Evolutionary conservation across 2,797 vertebrate species (phyloP).

Genomic region (Enteromius mattozi): DNA sequence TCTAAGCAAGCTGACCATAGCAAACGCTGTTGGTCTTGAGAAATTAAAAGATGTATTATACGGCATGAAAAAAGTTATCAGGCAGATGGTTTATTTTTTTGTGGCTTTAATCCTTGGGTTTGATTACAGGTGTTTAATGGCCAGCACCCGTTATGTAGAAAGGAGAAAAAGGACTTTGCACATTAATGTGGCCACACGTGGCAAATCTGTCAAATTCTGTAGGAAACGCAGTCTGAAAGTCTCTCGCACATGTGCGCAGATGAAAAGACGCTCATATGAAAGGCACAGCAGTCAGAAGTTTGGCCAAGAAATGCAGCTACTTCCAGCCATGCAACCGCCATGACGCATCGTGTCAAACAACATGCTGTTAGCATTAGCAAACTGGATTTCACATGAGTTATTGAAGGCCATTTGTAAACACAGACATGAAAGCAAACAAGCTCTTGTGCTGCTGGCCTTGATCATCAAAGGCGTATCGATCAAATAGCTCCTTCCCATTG

Average conservation of each 20-base stretch:
- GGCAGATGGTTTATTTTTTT: not conserved
- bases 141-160: not conserved
- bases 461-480: conserved; percentile 81
- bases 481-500: conserved; percentile 61
- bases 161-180: not conserved
- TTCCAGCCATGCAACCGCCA: conserved; percentile 63
- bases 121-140: not conserved
- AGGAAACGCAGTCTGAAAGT: not conserved
- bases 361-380: conserved; percentile 73
- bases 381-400: conserved; percentile 73
- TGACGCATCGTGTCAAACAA: conserved; percentile 68
- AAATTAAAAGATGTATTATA: not conserved
- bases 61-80: not conserved
- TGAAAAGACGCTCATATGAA: conserved; percentile 38
- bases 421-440: conserved; percentile 78
- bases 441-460: conserved; percentile 72
- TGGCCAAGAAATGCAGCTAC: conserved; percentile 57
- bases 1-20: not conserved
- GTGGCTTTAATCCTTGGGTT: not conserved
- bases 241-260: conserved; percentile 26
- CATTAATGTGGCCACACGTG: conserved; percentile 4
- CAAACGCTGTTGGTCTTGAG: not conserved
- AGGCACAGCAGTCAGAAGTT: conserved; percentile 45
- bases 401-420: conserved; percentile 79
- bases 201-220: not conserved